Percentiles rank a stretch among this genome's conserved stretches.
These are phyloP conservation scores for Camponotus floridanus DNA, from an alignment of 1,140 invertebrate genomes.

Conservation along the genomic window DNA sequence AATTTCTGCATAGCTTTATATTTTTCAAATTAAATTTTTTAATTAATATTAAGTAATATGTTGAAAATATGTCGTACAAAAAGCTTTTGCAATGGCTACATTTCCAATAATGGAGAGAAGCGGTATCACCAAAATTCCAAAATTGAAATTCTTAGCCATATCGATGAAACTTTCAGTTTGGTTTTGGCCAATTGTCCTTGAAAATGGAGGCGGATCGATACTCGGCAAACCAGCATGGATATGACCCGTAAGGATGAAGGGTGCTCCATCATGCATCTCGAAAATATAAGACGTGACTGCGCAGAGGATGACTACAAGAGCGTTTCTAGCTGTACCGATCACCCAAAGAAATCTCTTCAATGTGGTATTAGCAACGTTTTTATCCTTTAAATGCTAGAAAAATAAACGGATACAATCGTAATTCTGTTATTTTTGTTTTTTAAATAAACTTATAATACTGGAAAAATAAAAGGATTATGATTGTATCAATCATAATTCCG, in stretches of 20 bases:
- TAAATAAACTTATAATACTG: slow-evolving; percentile 77
- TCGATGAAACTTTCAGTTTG: slow-evolving; percentile 85
- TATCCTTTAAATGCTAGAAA: slow-evolving; percentile 86
- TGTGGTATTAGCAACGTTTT: slow-evolving; percentile 83
- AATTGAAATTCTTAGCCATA: slow-evolving; percentile 87
- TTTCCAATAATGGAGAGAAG: slow-evolving; percentile 91
- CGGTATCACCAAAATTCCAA: slow-evolving; percentile 89
- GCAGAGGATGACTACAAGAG: slow-evolving; percentile 91
- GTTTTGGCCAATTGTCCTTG: slow-evolving; percentile 83
- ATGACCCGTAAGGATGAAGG: slow-evolving; percentile 86
- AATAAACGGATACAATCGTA: background rate
- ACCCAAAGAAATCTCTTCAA: slow-evolving; percentile 88
- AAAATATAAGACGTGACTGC: slow-evolving; percentile 88
- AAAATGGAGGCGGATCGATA: slow-evolving; percentile 86
- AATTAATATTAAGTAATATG: background rate
- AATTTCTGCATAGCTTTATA: background rate
- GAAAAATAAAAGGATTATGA: background rate
- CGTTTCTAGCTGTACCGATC: slow-evolving; percentile 91
- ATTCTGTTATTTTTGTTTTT: background rate
- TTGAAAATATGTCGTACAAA: slow-evolving; percentile 86
- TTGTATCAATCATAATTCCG: background rate
- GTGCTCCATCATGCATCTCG: slow-evolving; percentile 78
- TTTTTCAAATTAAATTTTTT: background rate
- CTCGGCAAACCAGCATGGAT: slow-evolving; percentile 88
- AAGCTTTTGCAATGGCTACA: slow-evolving; percentile 92